Conservation (phyloP, 2,888 invertebrate genomes). For the Melanargia galathea region DNA sequence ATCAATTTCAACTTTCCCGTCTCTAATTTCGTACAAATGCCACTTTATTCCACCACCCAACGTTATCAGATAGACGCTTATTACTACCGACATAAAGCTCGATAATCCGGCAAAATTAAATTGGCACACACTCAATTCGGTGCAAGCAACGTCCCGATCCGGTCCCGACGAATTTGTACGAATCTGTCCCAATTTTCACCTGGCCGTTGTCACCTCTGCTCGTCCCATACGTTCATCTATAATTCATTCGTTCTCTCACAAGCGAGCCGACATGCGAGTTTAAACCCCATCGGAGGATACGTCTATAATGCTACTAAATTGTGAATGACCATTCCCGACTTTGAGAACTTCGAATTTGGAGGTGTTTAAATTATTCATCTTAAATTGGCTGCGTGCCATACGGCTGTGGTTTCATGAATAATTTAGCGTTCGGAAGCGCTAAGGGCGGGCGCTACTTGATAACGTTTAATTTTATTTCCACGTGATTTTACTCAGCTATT, state of each 20-base stretch:
- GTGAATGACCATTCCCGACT: conserved; percentile 67
- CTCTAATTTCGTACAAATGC: conserved; percentile 18
- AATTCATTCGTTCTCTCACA: conserved; percentile 53
- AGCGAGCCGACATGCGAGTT: conserved; percentile 43
- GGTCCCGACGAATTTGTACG: conserved; percentile 31
- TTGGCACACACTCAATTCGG: conserved; percentile 20
- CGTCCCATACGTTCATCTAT: conserved; percentile 50
- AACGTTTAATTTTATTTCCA: conserved; percentile 54
- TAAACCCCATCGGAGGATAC: conserved; percentile 51
- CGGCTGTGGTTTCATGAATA: conserved; percentile 52
- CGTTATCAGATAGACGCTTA: conserved; percentile 19
- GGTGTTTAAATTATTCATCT: conserved; percentile 64
- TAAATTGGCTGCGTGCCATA: conserved; percentile 59
- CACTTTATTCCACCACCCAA: background rate
- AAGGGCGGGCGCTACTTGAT: conserved; percentile 47
- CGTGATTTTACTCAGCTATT: conserved; percentile 46
- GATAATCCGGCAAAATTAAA: conserved; percentile 26
- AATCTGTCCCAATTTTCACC: conserved; percentile 43
- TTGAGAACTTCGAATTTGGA: conserved; percentile 65
- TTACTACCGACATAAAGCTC: conserved; percentile 11
- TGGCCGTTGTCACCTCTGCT: conserved; percentile 37
- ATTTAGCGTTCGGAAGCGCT: conserved; percentile 46
- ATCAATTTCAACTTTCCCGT: conserved; percentile 35
- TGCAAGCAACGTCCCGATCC: background rate
- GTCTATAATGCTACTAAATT: conserved; percentile 70